Percentiles rank a stretch among this genome's conserved stretches.
phyloP scores from a whole-genome alignment of 2,797 vertebrate genomes.

The Gadopsis bispinosus region DNA sequence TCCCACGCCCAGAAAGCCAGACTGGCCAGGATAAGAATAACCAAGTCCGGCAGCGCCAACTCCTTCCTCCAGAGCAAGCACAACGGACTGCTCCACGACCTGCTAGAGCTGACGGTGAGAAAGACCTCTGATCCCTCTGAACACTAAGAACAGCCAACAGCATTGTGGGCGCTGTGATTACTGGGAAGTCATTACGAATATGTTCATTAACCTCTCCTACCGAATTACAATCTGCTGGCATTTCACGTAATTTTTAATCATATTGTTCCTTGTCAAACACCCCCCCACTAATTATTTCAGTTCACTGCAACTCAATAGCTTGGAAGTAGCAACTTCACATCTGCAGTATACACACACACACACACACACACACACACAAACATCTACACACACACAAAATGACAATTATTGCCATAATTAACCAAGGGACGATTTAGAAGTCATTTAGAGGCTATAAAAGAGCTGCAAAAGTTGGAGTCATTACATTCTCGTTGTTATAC shows the following conservation, averaged over 20 bases:
- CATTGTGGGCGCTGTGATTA: constrained; percentile 40
- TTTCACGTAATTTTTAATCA: constrained; percentile 45
- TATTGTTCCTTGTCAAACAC: constrained; percentile 48
- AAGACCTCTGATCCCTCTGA: constrained; percentile 37
- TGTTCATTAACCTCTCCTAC: constrained; percentile 48
- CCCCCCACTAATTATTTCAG: constrained; percentile 56
- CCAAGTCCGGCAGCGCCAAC: constrained; percentile 92
- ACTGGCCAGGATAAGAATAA: constrained; percentile 93
- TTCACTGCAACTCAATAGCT: constrained; percentile 39
- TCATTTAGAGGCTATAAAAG: constrained; percentile 58
- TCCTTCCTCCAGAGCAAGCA: constrained; percentile 94
- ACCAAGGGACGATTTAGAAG: constrained; percentile 59
- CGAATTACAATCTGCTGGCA: constrained; percentile 43
- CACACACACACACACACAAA: constrained; percentile 4
- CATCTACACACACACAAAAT: constrained; percentile 25
- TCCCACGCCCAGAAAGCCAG: constrained; percentile 91
- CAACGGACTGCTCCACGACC: constrained; percentile 92
- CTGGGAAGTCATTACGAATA: constrained; percentile 31
- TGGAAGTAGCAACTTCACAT: constrained; percentile 31
- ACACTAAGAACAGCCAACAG: constrained; percentile 2
- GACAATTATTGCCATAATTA: constrained; percentile 60
- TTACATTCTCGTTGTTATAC: constrained; percentile 45
- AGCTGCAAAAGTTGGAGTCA: constrained; percentile 55
- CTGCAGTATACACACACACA: constrained; percentile 16
- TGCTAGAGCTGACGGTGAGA: constrained; percentile 93